Conservation (phyloP, 2,113 vertebrate genomes). For the Cairina moschata region DNA sequence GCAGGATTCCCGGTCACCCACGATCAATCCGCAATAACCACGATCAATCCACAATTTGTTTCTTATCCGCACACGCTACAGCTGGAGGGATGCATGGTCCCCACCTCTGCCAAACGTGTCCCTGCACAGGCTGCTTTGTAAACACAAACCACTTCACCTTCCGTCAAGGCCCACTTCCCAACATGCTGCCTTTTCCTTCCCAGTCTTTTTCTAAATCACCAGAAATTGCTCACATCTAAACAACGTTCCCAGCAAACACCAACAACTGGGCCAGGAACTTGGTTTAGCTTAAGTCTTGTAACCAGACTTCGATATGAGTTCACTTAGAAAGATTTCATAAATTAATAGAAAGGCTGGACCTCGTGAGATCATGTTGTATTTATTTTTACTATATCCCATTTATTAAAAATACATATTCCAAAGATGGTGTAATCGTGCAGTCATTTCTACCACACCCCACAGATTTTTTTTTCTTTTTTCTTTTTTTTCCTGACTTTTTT, state of each 20-base stretch:
- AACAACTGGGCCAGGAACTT: not conserved
- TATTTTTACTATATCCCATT: not conserved
- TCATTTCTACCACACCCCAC: not conserved
- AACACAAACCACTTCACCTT: not conserved
- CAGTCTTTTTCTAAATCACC: not conserved
- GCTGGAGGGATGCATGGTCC: fast-evolving
- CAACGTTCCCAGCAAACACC: not conserved
- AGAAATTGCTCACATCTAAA: not conserved
- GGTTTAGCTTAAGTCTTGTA: not conserved
- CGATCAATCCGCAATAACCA: too few species aligned
- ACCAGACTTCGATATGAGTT: not conserved
- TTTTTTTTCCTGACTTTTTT: too few species aligned
- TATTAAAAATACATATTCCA: not conserved
- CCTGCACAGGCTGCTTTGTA: not conserved
- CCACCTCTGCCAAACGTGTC: not conserved
- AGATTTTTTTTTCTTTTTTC: too few species aligned
- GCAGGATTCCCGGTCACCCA: too few species aligned
- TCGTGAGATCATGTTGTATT: not conserved
- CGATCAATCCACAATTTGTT: not conserved
- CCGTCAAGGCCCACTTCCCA: not conserved
- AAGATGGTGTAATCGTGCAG: not conserved
- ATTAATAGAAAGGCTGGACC: not conserved
- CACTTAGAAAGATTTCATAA: not conserved
- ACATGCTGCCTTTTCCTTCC: not conserved
- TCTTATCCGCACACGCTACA: not conserved